Conservation (phyloP, 92 coral and sea anemone genomes). For the Umimayanthus kanabou region DNA sequence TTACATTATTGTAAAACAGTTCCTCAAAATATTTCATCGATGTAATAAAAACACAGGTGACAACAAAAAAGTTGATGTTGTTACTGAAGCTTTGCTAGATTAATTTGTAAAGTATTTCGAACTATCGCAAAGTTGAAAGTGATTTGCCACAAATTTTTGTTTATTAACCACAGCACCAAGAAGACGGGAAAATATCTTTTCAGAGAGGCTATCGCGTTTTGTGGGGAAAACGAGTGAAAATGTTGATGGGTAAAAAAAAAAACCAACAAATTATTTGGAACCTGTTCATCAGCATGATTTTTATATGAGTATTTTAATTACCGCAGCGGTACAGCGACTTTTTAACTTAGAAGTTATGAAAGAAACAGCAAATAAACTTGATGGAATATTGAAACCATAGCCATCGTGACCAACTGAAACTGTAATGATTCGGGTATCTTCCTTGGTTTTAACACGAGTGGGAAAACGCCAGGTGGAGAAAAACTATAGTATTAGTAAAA, state of each 20-base stretch:
- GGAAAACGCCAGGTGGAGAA: conserved; percentile 28
- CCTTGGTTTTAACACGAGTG: not conserved
- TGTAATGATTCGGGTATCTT: not conserved
- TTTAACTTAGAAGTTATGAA: not conserved
- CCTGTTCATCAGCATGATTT: not conserved
- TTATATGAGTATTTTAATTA: conserved; percentile 14
- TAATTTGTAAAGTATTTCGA: not conserved
- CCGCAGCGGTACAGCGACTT: conserved; percentile 14
- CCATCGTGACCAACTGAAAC: not conserved
- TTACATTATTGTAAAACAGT: not conserved
- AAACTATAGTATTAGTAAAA: not conserved
- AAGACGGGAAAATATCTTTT: not conserved
- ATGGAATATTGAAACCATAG: not conserved
- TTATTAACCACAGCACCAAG: conserved; percentile 27
- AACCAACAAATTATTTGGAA: conserved; percentile 2
- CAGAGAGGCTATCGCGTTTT: conserved; percentile 10
- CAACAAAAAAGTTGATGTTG: not conserved
- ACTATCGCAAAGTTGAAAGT: not conserved
- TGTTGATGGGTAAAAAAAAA: conserved; percentile 6
- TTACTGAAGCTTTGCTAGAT: not conserved
- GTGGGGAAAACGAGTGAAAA: not conserved
- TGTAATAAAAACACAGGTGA: not conserved
- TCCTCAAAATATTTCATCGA: not conserved
- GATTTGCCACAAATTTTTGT: not conserved
- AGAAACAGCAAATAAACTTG: not conserved